phyloP scores from a whole-genome alignment of 2,113 vertebrate species.

The Trinectes maculatus region DNA sequence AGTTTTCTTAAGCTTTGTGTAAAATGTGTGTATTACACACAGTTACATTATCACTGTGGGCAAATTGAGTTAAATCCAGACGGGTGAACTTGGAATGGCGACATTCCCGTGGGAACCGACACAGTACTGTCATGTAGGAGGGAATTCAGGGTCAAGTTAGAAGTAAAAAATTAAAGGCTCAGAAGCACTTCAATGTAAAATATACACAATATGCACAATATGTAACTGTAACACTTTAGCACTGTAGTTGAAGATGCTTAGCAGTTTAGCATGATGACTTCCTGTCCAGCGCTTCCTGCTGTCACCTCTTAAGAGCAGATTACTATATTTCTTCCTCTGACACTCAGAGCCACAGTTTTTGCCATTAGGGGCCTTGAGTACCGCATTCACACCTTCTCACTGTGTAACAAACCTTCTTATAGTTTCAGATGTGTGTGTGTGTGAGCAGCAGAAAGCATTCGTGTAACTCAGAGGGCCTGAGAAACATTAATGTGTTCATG shows the following conservation, averaged over 20 bases:
- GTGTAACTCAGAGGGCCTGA: not conserved
- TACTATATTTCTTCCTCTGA: constrained; percentile 61
- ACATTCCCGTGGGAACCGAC: constrained; percentile 45
- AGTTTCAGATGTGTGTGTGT: too few species aligned
- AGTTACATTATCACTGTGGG: constrained; percentile 53
- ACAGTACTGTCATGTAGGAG: constrained; percentile 29
- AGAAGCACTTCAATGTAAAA: too few species aligned
- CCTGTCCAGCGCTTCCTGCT: constrained; percentile 76
- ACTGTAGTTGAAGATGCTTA: constrained; percentile 25
- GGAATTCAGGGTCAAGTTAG: constrained; percentile 52
- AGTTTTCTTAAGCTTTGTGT: constrained; percentile 47
- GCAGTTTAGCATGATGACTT: constrained; percentile 58
- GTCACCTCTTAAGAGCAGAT: constrained; percentile 63
- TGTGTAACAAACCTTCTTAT: constrained; percentile 26
- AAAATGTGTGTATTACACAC: constrained; percentile 25
- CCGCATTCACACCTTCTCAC: constrained; percentile 9
- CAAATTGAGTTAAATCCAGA: constrained; percentile 44
- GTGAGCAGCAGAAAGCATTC: constrained; percentile 22
- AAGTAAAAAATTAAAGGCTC: constrained; percentile 40
- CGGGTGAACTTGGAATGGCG: constrained; percentile 36
- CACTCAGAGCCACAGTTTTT: constrained; percentile 28
- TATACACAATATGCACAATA: too few species aligned
- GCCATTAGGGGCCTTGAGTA: constrained; percentile 5
- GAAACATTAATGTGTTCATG: constrained; percentile 52
- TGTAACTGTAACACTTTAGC: too few species aligned